A percentile compares a stretch with the other conserved stretches of the same genome.
phyloP scores from a whole-genome alignment of 1,140 invertebrate species.

The Coenobita brevimanus region DNA sequence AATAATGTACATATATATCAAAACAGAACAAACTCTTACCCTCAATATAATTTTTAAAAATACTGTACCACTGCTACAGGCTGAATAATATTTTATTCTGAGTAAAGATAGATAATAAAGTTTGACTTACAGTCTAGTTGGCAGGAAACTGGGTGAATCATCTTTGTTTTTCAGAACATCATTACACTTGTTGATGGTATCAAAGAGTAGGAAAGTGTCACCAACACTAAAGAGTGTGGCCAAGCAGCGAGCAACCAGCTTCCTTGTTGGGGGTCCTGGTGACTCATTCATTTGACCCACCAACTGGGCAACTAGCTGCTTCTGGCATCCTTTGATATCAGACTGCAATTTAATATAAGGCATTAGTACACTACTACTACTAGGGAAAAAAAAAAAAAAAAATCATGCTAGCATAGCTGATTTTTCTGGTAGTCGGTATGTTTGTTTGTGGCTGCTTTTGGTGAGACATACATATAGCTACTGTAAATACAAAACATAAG shows the following conservation, averaged over 20 bases:
- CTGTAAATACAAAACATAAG: background rate
- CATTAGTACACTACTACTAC: too few relatives aligned
- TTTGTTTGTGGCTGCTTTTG: too few relatives aligned
- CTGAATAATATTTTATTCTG: too few relatives aligned
- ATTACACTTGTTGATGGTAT: constrained; percentile 98
- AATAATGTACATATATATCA: too few relatives aligned
- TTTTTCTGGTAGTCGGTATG: too few relatives aligned
- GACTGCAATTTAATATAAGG: constrained; percentile 77
- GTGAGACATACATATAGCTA: background rate
- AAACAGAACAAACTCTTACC: too few relatives aligned
- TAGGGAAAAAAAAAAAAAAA: too few relatives aligned
- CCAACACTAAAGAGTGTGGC: constrained; percentile 97
- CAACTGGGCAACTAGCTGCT: constrained; percentile 95
- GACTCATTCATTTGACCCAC: constrained; percentile 87
- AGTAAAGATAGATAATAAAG: too few relatives aligned
- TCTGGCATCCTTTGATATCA: constrained; percentile 97
- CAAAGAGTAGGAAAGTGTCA: constrained; percentile 96
- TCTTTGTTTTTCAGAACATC: constrained; percentile 98
- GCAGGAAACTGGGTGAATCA: constrained; percentile 94
- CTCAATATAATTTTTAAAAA: too few relatives aligned
- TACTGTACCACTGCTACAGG: too few relatives aligned
- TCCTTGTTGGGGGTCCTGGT: constrained; percentile 93
- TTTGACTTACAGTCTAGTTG: constrained; percentile 92
- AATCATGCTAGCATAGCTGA: too few relatives aligned
- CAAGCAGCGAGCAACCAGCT: constrained; percentile 92